phyloP scores from a whole-genome alignment of 2,113 vertebrate genomes.

The Pelmatolapia mariae region DNA sequence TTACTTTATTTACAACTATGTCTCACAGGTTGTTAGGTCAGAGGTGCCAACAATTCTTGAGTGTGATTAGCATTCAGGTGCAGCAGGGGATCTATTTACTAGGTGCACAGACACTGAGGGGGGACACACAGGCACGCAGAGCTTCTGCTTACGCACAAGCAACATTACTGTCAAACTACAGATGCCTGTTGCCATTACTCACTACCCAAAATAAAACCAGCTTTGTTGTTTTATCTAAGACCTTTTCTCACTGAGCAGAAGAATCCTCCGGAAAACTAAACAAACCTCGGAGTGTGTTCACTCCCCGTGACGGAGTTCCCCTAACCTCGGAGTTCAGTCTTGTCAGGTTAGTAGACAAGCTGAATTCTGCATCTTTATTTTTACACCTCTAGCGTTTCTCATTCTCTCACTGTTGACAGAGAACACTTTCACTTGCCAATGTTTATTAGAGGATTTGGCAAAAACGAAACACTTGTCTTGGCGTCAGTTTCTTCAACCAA shows the following conservation, averaged over 20 bases:
- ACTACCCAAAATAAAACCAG: background rate
- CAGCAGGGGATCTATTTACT: background rate
- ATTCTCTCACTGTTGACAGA: background rate
- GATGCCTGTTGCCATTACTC: background rate
- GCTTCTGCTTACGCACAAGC: background rate
- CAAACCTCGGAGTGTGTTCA: background rate
- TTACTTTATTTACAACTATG: background rate
- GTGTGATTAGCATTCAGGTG: background rate
- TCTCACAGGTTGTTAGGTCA: background rate
- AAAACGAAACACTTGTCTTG: background rate
- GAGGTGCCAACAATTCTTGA: background rate
- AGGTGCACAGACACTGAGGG: background rate
- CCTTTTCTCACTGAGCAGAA: background rate
- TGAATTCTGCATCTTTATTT: background rate
- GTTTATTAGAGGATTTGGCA: slow-evolving; percentile 15
- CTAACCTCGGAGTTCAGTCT: background rate
- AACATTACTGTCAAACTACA: background rate
- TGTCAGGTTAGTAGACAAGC: background rate
- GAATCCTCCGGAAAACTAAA: background rate
- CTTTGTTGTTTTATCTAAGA: background rate
- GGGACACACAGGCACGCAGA: background rate
- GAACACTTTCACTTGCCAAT: background rate
- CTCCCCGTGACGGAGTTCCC: background rate
- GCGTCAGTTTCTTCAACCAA: background rate
- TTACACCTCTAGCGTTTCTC: background rate